Base-by-base conservation (phyloP, 2,797 vertebrate species). In the Clangula hyemalis region DNA sequence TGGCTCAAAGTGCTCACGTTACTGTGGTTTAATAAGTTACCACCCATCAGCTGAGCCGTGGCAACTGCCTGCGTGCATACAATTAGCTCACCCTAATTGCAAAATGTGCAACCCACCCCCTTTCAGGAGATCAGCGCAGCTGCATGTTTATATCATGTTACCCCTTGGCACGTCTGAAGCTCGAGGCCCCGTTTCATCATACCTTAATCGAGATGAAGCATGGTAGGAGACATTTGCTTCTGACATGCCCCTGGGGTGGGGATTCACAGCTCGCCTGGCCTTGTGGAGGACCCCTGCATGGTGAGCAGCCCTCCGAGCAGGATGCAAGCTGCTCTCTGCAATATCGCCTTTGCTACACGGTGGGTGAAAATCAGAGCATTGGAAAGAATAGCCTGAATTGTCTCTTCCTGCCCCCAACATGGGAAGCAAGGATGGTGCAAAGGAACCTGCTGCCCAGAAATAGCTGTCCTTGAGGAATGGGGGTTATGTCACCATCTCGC, bases 31-130 rank as follows among this genome's bases (percentile, higher is more conserved):
- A 86, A 60, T 91, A 93, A 57, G 88, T 79, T 94, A 87, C 92
- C 68, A 82, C 39, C 80, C 93, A 74, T 93, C 92, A 95, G 84
- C 86, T 93, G 86, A 90, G 84, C 77, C 53, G 76, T 66, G 83
- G 91, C 90, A 92, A 94, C 77, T 73, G 88, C 77, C 64, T 25
- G n/a, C n/a, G 27, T 32, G 71, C 76, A 76, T 38, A 56, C 56
- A 95, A 90, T 92, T 94, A 96, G 71, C 81, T 95, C 71, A 85
- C 56, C 53, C 88, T 90, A 94, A 95, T 19, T 87, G 93, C 87
- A 91, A 93, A 88, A 75, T 47, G 58, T 56, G 62, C 94, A 79
- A 43, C 64, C 84, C 68, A 43, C 69, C 21, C 66, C 16, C n/a
- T 80, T 91, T 47, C 49, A 85, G 84, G 60, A 91, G 77, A 77